Percentiles rank a stretch among this genome's conserved stretches.
Evolutionary conservation across 2,113 vertebrate species (phyloP).

Genomic region (Dromaius novaehollandiae): DNA sequence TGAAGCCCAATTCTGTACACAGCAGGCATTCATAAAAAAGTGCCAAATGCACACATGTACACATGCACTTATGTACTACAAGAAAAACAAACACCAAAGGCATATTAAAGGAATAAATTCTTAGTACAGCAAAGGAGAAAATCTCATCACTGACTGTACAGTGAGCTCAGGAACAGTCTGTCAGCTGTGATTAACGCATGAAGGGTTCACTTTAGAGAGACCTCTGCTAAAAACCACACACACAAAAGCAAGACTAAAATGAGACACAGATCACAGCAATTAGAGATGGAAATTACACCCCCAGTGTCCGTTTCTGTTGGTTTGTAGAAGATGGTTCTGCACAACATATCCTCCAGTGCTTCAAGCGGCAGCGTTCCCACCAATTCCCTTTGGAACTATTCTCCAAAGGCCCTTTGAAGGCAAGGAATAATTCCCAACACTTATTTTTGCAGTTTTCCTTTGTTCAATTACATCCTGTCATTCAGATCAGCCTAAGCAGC

Average conservation of each 20-base stretch:
- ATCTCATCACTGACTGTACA: not conserved
- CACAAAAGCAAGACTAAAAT: not conserved
- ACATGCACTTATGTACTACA: not conserved
- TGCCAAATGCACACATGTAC: not conserved
- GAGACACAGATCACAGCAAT: not conserved
- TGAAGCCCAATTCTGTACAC: slow-evolving; percentile 57
- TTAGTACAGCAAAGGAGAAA: not conserved
- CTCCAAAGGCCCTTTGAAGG: not conserved
- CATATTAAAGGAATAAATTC: slow-evolving; percentile 47
- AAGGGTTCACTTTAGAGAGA: not conserved
- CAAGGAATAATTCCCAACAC: not conserved
- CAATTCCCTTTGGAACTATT: not conserved
- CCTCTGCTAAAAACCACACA: not conserved
- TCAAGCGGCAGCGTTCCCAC: not conserved
- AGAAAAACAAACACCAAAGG: slow-evolving; percentile 21
- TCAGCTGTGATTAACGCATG: not conserved
- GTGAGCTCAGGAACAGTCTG: not conserved
- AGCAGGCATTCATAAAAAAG: slow-evolving; percentile 40
- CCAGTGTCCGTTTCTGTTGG: not conserved
- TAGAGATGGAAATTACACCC: not conserved
- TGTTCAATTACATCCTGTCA: not conserved
- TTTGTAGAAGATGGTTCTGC: not conserved
- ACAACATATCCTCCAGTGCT: not conserved
- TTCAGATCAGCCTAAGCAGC: not conserved
- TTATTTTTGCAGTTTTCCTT: not conserved